Base-by-base conservation (phyloP, 2,888 invertebrate species). In the Plutella xylostella region DNA sequence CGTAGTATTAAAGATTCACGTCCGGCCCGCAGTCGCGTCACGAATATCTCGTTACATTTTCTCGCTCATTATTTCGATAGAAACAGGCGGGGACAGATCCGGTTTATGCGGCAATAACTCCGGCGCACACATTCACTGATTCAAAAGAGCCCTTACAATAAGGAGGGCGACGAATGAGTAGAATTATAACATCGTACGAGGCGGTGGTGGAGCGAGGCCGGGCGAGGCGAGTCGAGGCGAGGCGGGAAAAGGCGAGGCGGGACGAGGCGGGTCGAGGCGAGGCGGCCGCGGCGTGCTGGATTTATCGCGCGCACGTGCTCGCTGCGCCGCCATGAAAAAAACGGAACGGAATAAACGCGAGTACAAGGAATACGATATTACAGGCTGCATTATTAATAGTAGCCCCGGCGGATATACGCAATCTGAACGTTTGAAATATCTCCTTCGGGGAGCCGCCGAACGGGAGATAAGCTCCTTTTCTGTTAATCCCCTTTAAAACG, bases 131-230 rank as follows among this genome's bases (percentile, higher is more conserved):
- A n/a, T 51, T 48, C 49, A 45, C 50, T 51, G 45, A 53, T 53
- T 52, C 49, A 37, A 54, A 56, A 56, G 48, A 48, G 50, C 41
- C 42, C 49, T 22, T 39, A 15, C 18, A 22, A 55, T 57, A 53
- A 57, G 59, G 56, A 52, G 52, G 54, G 52, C 53, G 55, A 60
- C 65, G 64, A 61, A 65, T 64, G 64, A 55, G 55, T 51, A 56
- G 61, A 63, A 62, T 71, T 66, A 69, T 62, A 66, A 58, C 63
- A 58, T 54, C 58, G 61, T 63, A 57, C 57, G 66, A 59, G 54
- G 55, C 55, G 49, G 33, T n/a, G n/a, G n/a, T n/a, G n/a, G n/a
- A n/a, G n/a, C n/a, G n/a, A n/a, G 60, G 63, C 61, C 58, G 55
- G 57, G 56, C 51, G 55, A 47, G 44, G 49, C 14, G 12, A 39